Evolutionary conservation across 1,140 invertebrate species (phyloP).

Genomic region (Cepaea nemoralis): DNA sequence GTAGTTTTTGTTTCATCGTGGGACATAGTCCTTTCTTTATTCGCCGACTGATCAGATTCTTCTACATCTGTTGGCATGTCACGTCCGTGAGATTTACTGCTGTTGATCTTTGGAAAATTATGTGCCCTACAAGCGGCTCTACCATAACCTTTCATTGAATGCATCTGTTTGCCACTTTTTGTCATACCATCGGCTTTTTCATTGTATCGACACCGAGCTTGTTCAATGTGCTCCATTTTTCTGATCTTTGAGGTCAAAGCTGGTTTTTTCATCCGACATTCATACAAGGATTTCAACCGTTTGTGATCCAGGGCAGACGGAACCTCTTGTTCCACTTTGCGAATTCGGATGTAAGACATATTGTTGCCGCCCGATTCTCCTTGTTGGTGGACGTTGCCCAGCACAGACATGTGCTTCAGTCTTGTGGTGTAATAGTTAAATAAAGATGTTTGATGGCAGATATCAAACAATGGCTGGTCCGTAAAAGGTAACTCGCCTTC

Average conservation of each 20-base stretch:
- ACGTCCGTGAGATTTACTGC: background rate
- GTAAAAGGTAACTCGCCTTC: background rate
- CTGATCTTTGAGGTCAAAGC: background rate
- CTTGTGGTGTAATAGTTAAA: background rate
- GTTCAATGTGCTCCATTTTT: background rate
- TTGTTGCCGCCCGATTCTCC: background rate
- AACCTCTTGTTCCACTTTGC: background rate
- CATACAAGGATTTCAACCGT: conserved; percentile 14
- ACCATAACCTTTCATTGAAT: background rate
- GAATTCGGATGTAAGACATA: background rate
- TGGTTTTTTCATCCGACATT: background rate
- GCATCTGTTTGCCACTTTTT: background rate
- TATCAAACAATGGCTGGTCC: background rate
- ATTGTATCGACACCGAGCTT: background rate
- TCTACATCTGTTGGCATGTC: background rate
- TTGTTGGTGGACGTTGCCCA: background rate
- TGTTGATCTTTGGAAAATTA: no score
- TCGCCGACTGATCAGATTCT: background rate
- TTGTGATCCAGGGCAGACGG: conserved; percentile 11
- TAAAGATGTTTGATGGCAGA: background rate
- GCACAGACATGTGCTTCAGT: background rate
- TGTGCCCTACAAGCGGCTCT: background rate
- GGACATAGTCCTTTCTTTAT: no score
- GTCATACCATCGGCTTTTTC: background rate
- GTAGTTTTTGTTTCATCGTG: background rate